Conservation (phyloP, 2,797 vertebrate species). For the Prionace glauca region DNA sequence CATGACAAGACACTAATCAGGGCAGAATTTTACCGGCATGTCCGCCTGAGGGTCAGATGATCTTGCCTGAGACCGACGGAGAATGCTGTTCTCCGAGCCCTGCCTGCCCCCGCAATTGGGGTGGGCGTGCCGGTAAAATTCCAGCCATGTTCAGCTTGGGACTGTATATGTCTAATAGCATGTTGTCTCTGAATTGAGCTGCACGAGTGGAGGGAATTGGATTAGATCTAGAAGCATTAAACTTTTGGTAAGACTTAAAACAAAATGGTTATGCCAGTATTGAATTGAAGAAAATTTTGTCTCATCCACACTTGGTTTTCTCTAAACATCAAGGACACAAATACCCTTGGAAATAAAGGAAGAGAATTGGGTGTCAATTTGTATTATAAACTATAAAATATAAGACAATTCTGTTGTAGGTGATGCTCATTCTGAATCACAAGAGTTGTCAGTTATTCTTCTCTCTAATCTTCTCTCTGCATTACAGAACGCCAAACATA, state of each 20-base stretch:
- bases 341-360: not conserved
- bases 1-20: not conserved
- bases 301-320: no score
- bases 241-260: not conserved
- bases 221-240: not conserved
- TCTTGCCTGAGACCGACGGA: no score
- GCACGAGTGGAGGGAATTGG: not conserved
- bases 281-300: no score
- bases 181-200: not conserved
- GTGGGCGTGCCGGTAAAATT: no score
- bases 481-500: not conserved
- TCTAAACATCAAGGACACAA: no score
- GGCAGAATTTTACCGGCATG: no score
- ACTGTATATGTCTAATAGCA: not conserved
- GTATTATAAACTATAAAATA: no score
- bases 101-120: no score
- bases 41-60: no score
- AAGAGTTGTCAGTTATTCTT: not conserved
- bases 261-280: no score
- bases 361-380: not conserved
- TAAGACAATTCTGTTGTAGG: not conserved
- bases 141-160: not conserved
- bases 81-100: no score
- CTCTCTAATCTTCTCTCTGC: not conserved
- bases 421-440: not conserved